Evolutionary conservation across 2,113 vertebrate species (phyloP), one percentile per base, ranked within the genome.

Genomic region (Melanostigma gelatinosum): DNA sequence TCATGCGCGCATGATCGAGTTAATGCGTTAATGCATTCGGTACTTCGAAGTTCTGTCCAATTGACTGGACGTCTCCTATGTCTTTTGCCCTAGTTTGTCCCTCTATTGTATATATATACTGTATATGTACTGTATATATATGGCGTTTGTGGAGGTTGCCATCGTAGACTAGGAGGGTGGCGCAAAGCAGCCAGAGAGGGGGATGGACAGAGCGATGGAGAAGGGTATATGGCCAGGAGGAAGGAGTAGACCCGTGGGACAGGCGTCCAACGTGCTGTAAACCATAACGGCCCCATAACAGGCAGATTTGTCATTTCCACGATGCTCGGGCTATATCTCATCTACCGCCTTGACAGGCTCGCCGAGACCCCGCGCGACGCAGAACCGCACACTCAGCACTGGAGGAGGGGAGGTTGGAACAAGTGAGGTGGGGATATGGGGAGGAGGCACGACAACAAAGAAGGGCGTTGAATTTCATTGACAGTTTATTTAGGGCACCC

Each of bases 261-360:
- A 10, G 22, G 16, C 68, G 85, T 81, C 84, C 81, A 64, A 66
- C 79, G 75, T 85, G 91, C 84, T 76, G 83, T 90, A 92, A 93
- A 92, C 88, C 80, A 74, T 88, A 92, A 93, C 79, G 66, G 63
- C 89, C 88, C 76, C 81, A 88, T 89, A 89, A 93, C 86, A 71
- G 85, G 70, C 83, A 77, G 85, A 89, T 83, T 87, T 85, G 83
- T 92, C 88, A 90, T 90, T 90, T 92, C 81, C 89, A 85, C 78
- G 8, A 74, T 15, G 72, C 85, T 76, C 12, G 12, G 52, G 77
- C 73, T 82, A 79, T 88, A 88, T 79, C 86, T 93, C 87, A 91
- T 91, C 76, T 11, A 52, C 48, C 57, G 24, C 73, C 42, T 8
- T 73, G 85, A 86, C 90, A 87, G 72, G 80, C 83, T 91, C 91